Evolutionary conservation across 1,140 invertebrate species (phyloP).

Genomic region (Calliphora vicina): DNA sequence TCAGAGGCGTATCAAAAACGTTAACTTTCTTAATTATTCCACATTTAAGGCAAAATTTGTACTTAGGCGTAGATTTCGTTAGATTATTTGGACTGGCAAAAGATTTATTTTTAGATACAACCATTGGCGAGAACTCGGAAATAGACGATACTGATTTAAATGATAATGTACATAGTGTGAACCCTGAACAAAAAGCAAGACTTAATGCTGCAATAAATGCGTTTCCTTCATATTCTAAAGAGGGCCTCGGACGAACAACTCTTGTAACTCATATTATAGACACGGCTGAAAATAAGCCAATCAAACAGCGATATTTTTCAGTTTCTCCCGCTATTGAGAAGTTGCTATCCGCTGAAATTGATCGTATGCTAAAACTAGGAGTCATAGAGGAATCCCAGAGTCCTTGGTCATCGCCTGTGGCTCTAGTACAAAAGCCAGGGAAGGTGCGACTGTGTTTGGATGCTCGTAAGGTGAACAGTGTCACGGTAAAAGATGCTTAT

Average conservation of each 20-base stretch:
- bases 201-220: not conserved
- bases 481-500: not conserved
- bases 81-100: not conserved
- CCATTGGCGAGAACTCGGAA: not conserved
- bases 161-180: not conserved
- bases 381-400: conserved; percentile 8
- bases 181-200: not conserved
- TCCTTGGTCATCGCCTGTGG: not conserved
- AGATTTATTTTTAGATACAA: not conserved
- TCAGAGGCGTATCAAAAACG: not conserved
- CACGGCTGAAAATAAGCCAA: not conserved
- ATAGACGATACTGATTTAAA: not conserved
- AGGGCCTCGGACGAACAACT: not conserved
- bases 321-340: conserved; percentile 6
- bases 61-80: not conserved
- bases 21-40: not conserved
- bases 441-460: conserved; percentile 1
- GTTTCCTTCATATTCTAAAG: not conserved
- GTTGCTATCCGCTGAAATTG: not conserved
- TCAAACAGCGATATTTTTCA: not conserved
- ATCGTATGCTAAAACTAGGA: not conserved
- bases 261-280: not conserved
- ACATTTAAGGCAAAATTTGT: no score
- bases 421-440: not conserved
- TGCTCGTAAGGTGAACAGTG: not conserved